Evolutionary conservation across 2,888 invertebrate genomes (phyloP).

Genomic region (Melinaea menophilus): DNA sequence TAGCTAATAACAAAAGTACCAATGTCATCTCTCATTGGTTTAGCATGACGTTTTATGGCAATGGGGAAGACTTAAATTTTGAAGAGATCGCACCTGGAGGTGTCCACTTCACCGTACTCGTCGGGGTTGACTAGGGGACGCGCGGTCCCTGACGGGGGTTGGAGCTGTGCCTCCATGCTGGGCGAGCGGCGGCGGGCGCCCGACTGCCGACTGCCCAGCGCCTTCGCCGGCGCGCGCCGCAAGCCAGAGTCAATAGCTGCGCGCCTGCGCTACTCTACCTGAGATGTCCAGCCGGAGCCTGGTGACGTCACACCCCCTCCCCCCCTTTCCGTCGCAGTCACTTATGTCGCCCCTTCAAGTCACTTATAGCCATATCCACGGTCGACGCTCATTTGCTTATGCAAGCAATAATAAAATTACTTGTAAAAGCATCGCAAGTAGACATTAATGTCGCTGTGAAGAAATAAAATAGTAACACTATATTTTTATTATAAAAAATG

Average conservation of each 20-base stretch:
- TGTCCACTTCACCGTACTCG: conserved; percentile 91
- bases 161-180: conserved; percentile 50
- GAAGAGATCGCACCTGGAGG: conserved; percentile 77
- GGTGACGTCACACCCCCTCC: conserved; percentile 16
- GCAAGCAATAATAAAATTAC: not conserved
- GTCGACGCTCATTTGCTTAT: not conserved
- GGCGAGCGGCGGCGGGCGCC: conserved; percentile 42
- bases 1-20: too few relatives aligned
- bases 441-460: too few relatives aligned
- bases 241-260: conserved; percentile 20
- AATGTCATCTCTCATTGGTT: not conserved
- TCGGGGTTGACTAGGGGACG: conserved; percentile 90
- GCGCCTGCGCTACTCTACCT: conserved; percentile 17
- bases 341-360: not conserved
- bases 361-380: not conserved
- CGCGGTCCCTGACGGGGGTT: conserved; percentile 43
- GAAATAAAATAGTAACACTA: too few relatives aligned
- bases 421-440: not conserved
- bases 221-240: conserved; percentile 20
- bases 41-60: not conserved
- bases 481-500: too few relatives aligned
- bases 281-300: conserved; percentile 12
- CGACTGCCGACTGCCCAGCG: conserved; percentile 31
- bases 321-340: conserved; percentile 3
- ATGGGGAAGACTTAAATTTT: not conserved